A percentile compares a stretch with the other conserved stretches of the same genome.
phyloP scores from a whole-genome alignment of 2,113 vertebrate genomes.

The Oreochromis tanganicae region DNA sequence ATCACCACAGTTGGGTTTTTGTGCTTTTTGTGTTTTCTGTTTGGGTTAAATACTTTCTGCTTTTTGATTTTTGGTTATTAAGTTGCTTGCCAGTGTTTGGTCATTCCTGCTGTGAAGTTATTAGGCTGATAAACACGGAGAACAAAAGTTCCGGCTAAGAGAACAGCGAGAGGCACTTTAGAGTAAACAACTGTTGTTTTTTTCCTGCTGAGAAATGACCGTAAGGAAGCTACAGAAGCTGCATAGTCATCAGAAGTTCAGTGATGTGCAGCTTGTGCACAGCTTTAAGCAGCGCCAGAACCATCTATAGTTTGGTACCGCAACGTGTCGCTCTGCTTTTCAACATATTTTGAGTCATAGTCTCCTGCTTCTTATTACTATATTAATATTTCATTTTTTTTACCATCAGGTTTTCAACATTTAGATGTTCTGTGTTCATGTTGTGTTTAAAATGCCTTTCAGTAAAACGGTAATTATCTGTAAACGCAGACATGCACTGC shows the following conservation, averaged over 20 bases:
- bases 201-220: background rate
- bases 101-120: background rate
- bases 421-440: background rate
- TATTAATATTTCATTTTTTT: background rate
- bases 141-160: background rate
- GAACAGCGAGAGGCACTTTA: background rate
- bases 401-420: background rate
- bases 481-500: background rate
- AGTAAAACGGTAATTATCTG: background rate
- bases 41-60: background rate
- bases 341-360: background rate
- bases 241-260: background rate
- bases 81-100: background rate
- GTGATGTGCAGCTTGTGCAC: background rate
- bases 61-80: background rate
- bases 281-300: background rate
- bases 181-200: background rate
- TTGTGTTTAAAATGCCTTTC: background rate
- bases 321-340: background rate
- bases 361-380: background rate
- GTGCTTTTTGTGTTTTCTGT: background rate
- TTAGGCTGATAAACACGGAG: background rate
- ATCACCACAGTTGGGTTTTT: background rate
- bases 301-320: background rate
- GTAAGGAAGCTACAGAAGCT: background rate